A percentile compares a stretch with the other conserved stretches of the same genome.
Conservation (phyloP, 2,888 invertebrate genomes). For the Colletes collaris region DNA sequence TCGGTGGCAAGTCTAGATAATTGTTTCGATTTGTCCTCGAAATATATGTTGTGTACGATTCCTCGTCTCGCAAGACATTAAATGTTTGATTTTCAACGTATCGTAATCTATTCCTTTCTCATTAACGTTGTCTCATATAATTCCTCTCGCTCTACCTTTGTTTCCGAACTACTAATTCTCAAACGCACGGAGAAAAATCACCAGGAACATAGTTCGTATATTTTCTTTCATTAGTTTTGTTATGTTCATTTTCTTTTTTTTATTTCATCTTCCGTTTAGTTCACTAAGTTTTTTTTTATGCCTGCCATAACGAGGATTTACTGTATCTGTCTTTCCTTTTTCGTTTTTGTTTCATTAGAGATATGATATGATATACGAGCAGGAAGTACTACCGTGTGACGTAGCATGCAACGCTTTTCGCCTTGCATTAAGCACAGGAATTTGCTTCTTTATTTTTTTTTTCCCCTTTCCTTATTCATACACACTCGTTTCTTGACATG, state of each 20-base stretch:
- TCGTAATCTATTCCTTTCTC: slow-evolving; percentile 63
- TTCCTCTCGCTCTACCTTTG: neutral
- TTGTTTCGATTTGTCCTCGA: slow-evolving; percentile 60
- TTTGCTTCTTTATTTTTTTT: slow-evolving; percentile 12
- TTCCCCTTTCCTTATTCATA: slow-evolving; percentile 3
- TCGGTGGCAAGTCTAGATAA: slow-evolving; percentile 66
- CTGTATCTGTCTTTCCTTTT: slow-evolving; percentile 33
- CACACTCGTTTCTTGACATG: slow-evolving; percentile 5
- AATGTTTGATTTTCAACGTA: slow-evolving; percentile 76
- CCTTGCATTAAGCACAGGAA: slow-evolving; percentile 45
- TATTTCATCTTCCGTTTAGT: neutral
- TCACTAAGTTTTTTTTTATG: slow-evolving; percentile 68
- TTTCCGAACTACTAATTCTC: slow-evolving; percentile 61
- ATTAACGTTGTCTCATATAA: slow-evolving; percentile 60
- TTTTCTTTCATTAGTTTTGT: slow-evolving; percentile 1
- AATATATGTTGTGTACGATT: slow-evolving; percentile 63
- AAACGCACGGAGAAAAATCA: slow-evolving; percentile 70
- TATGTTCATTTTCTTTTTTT: neutral
- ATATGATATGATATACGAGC: slow-evolving; percentile 73
- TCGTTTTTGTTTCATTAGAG: slow-evolving; percentile 54
- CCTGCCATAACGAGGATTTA: slow-evolving; percentile 67
- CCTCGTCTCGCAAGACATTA: slow-evolving; percentile 64
- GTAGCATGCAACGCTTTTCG: slow-evolving; percentile 69
- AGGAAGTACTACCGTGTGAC: slow-evolving; percentile 70
- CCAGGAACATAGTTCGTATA: slow-evolving; percentile 72